These are phyloP conservation scores for Anguilla rostrata DNA, from an alignment of 2,113 vertebrate genomes.

Conservation along the genomic window DNA sequence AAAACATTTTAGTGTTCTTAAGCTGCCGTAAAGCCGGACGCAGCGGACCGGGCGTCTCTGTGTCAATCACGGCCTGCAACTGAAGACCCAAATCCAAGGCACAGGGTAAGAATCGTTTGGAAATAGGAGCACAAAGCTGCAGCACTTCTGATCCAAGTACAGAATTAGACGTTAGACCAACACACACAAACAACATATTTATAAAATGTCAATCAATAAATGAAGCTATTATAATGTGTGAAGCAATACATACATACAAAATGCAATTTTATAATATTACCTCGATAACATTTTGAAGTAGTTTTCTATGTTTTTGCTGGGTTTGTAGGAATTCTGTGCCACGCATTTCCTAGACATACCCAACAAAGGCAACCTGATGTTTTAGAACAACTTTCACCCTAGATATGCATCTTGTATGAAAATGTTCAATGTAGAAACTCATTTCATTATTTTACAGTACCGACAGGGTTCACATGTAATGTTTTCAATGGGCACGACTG, in stretches of 20 bases:
- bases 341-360: not conserved
- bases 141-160: not conserved
- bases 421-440: no score
- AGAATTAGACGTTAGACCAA: not conserved
- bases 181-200: not conserved
- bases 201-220: not conserved
- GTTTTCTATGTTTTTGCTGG: not conserved
- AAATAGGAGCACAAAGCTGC: not conserved
- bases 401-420: not conserved
- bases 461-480: not conserved
- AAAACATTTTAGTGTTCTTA: conserved; percentile 61
- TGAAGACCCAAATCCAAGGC: not conserved
- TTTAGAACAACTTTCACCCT: not conserved
- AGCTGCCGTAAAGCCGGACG: conserved; percentile 27
- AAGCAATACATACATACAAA: not conserved
- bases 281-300: not conserved
- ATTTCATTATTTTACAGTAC: not conserved
- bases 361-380: not conserved
- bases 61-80: conserved; percentile 1
- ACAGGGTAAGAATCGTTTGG: not conserved
- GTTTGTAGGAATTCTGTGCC: not conserved
- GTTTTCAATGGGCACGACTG: not conserved
- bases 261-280: not conserved
- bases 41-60: conserved; percentile 35
- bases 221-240: not conserved